Evolutionary conservation across 2,797 vertebrate genomes (phyloP), one percentile per base, ranked within the genome.

Genomic region (Muscicapa striata): DNA sequence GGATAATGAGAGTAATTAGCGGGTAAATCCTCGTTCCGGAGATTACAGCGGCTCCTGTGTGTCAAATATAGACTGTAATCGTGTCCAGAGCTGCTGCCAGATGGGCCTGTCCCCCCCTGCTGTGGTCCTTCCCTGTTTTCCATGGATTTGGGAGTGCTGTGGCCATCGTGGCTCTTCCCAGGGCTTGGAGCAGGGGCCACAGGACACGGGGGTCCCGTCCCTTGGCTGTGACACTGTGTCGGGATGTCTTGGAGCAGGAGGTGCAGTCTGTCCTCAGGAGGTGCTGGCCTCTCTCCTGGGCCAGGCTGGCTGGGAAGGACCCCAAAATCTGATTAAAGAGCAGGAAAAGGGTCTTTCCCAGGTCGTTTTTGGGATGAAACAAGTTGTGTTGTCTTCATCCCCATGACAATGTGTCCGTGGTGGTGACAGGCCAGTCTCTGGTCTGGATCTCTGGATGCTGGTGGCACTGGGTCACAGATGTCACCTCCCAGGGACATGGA

Each of bases 61-160:
- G 57, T 77, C 87, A 77, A 52, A 83, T 77, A 89, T 77, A 83
- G 87, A 70, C 58, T 64, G 45, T 77, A 83, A 83, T 83, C 58
- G 0, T 83, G 14, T 16, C 64, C 43, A 14, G 70, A 62, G 63
- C 78, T 69, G 87, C 69, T 75, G 78, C 63, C 78, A 83, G 79
- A 69, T 77, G 79, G 79, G 29, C 64, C 51, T 51, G 30, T 2
- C 8, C 43, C 49, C 34, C 62, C 38, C 51, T 21, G 38, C 68
- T 18, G 10, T 21, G 57, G 0, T 34, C 38, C 51, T 57, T 38
- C 43, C 16, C n/a, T 38, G 27, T 30, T 83, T 57, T 26, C 49
- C 49, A 3, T 38, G 79, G 64, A 16, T 58, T 70, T 38, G 51
- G 43, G 79, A 51, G 32, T 12, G 36, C 1, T 57, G 69, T 64